Percentiles rank a stretch among this genome's conserved stretches.
Conservation (phyloP, 2,113 vertebrate species). For the Pygathrix nemaeus region DNA sequence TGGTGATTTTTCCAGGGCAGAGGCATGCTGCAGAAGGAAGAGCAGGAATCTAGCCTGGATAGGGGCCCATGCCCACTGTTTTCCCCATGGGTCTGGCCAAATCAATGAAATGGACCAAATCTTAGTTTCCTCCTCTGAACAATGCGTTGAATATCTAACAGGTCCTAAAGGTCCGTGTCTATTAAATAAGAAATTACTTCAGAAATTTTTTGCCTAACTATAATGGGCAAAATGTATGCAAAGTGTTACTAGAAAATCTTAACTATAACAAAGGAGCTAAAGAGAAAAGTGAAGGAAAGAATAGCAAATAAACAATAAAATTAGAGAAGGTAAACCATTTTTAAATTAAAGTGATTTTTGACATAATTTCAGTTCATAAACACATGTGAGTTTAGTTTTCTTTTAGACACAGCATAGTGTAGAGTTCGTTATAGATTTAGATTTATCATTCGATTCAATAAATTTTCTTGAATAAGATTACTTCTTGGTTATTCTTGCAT, state of each 20-base stretch:
- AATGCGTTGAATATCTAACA: neutral
- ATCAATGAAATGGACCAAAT: neutral
- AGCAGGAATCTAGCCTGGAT: no score
- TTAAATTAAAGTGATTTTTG: neutral
- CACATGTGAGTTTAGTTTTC: neutral
- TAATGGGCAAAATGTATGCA: neutral
- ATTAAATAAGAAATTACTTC: neutral
- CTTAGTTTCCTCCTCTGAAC: neutral
- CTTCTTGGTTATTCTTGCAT: neutral
- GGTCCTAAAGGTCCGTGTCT: neutral
- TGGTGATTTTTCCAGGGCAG: neutral
- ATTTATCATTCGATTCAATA: neutral
- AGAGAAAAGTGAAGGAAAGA: neutral
- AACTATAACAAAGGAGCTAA: neutral
- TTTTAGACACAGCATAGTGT: neutral
- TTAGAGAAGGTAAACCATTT: neutral
- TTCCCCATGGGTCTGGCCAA: neutral
- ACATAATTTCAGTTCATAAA: slow-evolving; percentile 20
- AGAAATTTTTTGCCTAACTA: neutral
- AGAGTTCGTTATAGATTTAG: neutral
- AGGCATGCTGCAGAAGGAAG: neutral
- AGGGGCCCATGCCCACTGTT: accelerated
- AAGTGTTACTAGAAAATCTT: neutral
- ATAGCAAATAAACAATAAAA: neutral
- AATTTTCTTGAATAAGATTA: slow-evolving; percentile 57